Evolutionary conservation across 2,797 vertebrate species (phyloP).

Genomic region (Ceryle rudis): DNA sequence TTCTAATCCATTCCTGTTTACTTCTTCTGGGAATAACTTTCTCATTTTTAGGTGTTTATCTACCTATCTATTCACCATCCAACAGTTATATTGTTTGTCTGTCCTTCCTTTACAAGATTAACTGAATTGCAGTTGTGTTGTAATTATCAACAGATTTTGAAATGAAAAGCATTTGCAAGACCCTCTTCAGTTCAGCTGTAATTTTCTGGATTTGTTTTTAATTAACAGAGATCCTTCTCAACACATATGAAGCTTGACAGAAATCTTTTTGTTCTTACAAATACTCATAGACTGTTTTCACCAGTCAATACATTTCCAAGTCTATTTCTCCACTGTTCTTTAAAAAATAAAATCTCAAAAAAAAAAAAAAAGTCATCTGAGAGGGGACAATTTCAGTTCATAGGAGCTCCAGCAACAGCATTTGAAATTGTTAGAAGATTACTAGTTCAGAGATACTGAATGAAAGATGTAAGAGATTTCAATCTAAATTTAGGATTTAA

Average conservation of each 20-base stretch:
- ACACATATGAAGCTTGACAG: neutral
- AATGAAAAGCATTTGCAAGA: constrained; percentile 24
- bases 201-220: constrained; percentile 68
- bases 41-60: neutral
- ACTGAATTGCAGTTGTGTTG: neutral
- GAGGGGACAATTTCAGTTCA: neutral
- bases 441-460: neutral
- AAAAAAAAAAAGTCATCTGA: neutral
- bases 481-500: neutral
- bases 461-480: neutral
- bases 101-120: neutral
- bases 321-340: neutral
- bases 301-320: neutral
- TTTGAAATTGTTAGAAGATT: neutral
- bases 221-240: neutral
- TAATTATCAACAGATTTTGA: constrained; percentile 33
- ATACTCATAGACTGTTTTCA: constrained; percentile 8
- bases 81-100: neutral
- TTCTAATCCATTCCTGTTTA: constrained; percentile 8
- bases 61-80: neutral
- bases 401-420: neutral
- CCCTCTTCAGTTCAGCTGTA: neutral
- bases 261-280: constrained; percentile 51
- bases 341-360: neutral
- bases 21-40: neutral